Conservation (phyloP, 2,113 vertebrate species). For the Gymnarchus niloticus region DNA sequence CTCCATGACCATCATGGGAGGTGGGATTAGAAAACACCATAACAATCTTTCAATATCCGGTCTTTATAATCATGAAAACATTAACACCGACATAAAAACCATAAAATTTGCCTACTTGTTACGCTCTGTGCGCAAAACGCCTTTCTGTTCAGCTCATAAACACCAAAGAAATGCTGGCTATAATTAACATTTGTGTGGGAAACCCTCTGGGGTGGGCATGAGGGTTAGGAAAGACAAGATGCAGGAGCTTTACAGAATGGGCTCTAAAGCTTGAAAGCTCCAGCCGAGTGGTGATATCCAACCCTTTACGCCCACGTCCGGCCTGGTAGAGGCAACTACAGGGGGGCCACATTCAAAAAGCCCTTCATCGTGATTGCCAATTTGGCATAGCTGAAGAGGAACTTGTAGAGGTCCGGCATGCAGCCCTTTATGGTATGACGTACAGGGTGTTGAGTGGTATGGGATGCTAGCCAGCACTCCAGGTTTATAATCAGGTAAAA, state of each 20-base stretch:
- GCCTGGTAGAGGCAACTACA: neutral
- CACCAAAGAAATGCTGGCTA: neutral
- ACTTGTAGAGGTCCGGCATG: neutral
- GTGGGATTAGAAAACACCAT: neutral
- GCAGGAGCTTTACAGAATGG: neutral
- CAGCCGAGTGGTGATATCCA: neutral
- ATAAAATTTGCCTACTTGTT: neutral
- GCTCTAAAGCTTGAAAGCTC: neutral
- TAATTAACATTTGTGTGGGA: neutral
- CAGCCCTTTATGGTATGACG: neutral
- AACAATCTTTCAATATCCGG: neutral
- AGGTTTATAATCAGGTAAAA: neutral
- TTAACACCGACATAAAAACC: neutral
- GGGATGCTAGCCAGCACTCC: neutral
- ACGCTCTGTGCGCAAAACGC: neutral
- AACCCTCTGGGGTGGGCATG: neutral
- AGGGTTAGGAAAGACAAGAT: neutral
- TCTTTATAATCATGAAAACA: neutral
- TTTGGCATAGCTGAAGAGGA: neutral
- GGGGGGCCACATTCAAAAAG: neutral
- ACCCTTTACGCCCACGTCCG: neutral
- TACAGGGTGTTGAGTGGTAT: neutral
- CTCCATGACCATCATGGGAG: neutral
- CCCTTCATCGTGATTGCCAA: neutral
- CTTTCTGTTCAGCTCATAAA: neutral